Conservation (phyloP, 2,797 vertebrate genomes). For the Brachyrhaphis roseni region DNA sequence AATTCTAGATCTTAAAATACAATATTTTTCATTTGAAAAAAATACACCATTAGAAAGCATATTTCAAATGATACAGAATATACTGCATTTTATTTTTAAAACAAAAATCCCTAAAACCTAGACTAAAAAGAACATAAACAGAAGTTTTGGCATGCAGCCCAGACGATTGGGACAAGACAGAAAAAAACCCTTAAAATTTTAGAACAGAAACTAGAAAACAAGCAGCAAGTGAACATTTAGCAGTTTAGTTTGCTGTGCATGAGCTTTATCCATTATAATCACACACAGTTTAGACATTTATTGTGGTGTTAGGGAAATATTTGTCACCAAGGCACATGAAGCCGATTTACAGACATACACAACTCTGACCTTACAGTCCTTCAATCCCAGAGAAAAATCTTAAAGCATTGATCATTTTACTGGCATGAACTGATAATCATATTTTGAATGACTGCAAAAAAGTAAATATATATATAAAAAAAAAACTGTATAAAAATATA, state of each 20-base stretch:
- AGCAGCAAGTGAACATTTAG: neutral
- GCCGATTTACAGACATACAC: neutral
- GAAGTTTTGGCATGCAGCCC: neutral
- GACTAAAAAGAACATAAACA: neutral
- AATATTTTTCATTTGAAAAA: neutral
- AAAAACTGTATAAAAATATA: slow-evolving; percentile 30
- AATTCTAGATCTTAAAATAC: neutral
- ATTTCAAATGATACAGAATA: neutral
- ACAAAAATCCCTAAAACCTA: neutral
- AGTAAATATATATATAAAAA: slow-evolving; percentile 10
- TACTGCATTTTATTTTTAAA: neutral
- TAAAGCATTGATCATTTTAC: slow-evolving; percentile 35
- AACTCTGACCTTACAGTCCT: slow-evolving; percentile 1
- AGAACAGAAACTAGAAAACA: neutral
- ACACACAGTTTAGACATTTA: slow-evolving; percentile 6
- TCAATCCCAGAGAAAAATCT: neutral
- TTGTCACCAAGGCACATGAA: slow-evolving; percentile 2
- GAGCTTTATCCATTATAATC: neutral
- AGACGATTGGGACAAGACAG: neutral
- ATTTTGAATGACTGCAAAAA: slow-evolving; percentile 35
- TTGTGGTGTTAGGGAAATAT: neutral
- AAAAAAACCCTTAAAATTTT: neutral
- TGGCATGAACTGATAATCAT: slow-evolving; percentile 14
- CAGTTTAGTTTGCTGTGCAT: neutral
- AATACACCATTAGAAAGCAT: neutral